These are phyloP conservation scores for Cantharis rufa DNA, from an alignment of 2,888 invertebrate genomes.

Conservation along the genomic window DNA sequence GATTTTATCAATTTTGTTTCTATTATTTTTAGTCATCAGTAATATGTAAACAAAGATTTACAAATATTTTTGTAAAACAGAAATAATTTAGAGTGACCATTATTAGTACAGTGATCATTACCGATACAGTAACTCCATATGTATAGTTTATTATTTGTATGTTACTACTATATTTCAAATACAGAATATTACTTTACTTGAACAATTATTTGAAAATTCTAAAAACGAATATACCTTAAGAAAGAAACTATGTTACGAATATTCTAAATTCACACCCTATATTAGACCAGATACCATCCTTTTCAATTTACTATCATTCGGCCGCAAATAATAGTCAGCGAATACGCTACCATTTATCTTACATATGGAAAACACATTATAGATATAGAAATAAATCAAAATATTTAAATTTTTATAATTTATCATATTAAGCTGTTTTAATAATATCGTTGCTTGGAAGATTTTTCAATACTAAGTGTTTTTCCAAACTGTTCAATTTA, in stretches of 20 bases:
- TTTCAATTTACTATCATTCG: slow-evolving; percentile 1
- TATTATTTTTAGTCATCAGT: too few relatives aligned
- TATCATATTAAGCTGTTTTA: background rate
- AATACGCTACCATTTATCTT: background rate
- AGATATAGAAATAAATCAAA: background rate
- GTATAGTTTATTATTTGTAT: too few relatives aligned
- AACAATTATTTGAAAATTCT: background rate
- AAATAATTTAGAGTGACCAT: too few relatives aligned
- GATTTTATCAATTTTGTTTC: too few relatives aligned
- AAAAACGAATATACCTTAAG: background rate
- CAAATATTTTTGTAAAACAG: too few relatives aligned
- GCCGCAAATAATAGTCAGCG: background rate
- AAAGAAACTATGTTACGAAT: background rate
- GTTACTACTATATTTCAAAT: too few relatives aligned
- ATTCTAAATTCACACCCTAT: background rate
- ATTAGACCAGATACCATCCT: background rate
- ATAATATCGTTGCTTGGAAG: background rate
- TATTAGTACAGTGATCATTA: too few relatives aligned
- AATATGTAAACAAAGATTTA: too few relatives aligned
- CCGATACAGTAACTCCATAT: too few relatives aligned
- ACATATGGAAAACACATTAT: background rate
- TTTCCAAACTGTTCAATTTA: background rate
- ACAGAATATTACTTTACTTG: too few relatives aligned
- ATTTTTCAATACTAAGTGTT: background rate
- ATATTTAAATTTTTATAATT: background rate